A percentile compares a stretch with the other conserved stretches of the same genome.
Evolutionary conservation across 2,113 vertebrate genomes (phyloP).

Genomic region (Abramis brama): DNA sequence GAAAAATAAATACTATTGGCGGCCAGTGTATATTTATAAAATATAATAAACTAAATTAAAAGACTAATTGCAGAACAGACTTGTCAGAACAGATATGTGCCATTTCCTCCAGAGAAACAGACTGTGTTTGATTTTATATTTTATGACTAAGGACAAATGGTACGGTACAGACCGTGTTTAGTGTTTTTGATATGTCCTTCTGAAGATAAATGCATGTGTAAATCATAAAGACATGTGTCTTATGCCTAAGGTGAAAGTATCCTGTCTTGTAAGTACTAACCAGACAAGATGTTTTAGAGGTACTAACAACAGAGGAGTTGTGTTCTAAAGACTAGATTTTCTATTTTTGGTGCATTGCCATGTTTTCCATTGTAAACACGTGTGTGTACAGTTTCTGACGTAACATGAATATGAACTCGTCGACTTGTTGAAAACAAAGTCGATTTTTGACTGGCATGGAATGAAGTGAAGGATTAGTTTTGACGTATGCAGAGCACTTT

Average conservation of each 20-base stretch:
- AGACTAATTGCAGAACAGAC: background rate
- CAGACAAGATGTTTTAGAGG: background rate
- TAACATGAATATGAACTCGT: background rate
- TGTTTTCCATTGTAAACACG: background rate
- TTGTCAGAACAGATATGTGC: background rate
- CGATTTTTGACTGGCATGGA: background rate
- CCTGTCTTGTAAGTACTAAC: conserved; percentile 1
- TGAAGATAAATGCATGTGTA: conserved; percentile 18
- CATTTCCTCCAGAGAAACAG: background rate
- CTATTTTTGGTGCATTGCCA: background rate
- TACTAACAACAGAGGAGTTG: background rate
- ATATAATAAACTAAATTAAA: background rate
- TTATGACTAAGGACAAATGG: background rate
- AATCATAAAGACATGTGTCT: conserved; percentile 6
- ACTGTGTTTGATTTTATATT: background rate
- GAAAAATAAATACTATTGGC: background rate
- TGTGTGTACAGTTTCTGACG: background rate
- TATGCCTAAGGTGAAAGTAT: conserved; percentile 9
- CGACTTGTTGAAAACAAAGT: background rate
- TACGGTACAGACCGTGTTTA: background rate
- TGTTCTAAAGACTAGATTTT: background rate
- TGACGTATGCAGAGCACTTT: background rate
- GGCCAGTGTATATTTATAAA: background rate
- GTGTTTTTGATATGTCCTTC: conserved; percentile 12
- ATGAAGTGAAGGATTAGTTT: background rate